Evolutionary conservation across 1,140 invertebrate species (phyloP).

Genomic region (Drosophila saltans): DNA sequence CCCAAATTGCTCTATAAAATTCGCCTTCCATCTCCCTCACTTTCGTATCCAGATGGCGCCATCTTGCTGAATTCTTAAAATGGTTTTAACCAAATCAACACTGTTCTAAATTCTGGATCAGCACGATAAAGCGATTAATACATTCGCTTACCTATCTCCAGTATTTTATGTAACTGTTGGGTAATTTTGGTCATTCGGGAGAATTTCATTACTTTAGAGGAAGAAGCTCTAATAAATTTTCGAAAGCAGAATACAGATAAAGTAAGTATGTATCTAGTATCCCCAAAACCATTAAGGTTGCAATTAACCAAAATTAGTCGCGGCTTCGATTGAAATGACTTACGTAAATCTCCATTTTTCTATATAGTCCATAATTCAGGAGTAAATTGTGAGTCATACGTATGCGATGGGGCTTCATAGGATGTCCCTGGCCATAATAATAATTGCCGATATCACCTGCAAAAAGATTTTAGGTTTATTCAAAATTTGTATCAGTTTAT

Average conservation of each 20-base stretch:
- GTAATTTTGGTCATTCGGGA: too few relatives aligned
- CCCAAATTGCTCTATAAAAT: not conserved
- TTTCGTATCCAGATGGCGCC: not conserved
- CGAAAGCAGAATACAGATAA: too few relatives aligned
- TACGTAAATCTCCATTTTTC: slow-evolving; percentile 99
- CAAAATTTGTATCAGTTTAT: slow-evolving; percentile 22
- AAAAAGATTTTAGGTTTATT: not conserved
- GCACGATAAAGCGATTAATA: too few relatives aligned
- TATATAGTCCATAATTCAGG: slow-evolving; percentile 99
- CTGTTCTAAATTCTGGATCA: too few relatives aligned
- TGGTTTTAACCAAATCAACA: too few relatives aligned
- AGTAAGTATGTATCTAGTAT: too few relatives aligned
- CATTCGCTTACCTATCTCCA: too few relatives aligned
- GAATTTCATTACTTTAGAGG: too few relatives aligned
- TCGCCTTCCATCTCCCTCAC: not conserved
- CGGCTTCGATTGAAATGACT: slow-evolving; percentile 83
- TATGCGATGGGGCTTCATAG: slow-evolving; percentile 99
- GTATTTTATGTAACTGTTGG: too few relatives aligned
- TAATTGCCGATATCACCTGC: slow-evolving; percentile 99
- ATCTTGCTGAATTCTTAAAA: not conserved
- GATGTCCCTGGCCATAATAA: slow-evolving; percentile 99
- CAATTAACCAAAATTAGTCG: slow-evolving; percentile 15
- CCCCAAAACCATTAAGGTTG: not conserved
- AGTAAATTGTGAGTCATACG: slow-evolving; percentile 99
- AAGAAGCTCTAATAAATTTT: too few relatives aligned